These are phyloP conservation scores for Centruroides sculpturatus DNA, from an alignment of 1,140 invertebrate species.

Conservation along the genomic window DNA sequence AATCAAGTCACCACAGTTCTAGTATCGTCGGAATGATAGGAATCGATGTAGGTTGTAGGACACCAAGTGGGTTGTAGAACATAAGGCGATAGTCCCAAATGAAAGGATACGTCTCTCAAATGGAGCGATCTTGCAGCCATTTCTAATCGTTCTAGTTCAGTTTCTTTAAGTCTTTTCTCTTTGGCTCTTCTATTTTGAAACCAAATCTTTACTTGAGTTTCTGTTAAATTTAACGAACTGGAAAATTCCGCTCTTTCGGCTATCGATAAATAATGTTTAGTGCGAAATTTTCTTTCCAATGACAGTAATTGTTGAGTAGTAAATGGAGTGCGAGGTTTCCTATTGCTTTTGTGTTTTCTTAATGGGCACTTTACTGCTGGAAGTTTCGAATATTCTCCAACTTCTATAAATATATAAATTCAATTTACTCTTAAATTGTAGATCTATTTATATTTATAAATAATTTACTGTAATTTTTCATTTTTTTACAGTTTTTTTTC, in stretches of 20 bases:
- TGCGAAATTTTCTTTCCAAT: constrained; percentile 87
- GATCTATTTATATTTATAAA: no score
- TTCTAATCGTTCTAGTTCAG: constrained; percentile 32
- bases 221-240: constrained; percentile 77
- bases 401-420: background rate
- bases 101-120: no score
- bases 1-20: no score
- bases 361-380: constrained; percentile 65
- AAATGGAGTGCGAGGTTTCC: constrained; percentile 93
- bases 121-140: constrained; percentile 17
- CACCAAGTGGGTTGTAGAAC: no score
- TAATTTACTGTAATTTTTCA: no score
- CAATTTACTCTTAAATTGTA: no score
- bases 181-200: constrained; percentile 38
- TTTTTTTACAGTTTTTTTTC: no score
- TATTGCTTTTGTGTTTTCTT: constrained; percentile 85
- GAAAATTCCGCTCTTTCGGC: constrained; percentile 94
- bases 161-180: constrained; percentile 32
- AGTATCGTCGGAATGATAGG: no score
- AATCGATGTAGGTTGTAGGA: no score
- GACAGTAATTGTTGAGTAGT: constrained; percentile 88
- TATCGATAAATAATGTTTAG: constrained; percentile 92
- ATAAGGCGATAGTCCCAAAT: no score
- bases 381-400: background rate
- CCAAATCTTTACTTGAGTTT: constrained; percentile 49